Percentiles rank a stretch among this genome's conserved stretches.
Conservation (phyloP, 2,797 vertebrate species). For the Tolypeutes matacus region DNA sequence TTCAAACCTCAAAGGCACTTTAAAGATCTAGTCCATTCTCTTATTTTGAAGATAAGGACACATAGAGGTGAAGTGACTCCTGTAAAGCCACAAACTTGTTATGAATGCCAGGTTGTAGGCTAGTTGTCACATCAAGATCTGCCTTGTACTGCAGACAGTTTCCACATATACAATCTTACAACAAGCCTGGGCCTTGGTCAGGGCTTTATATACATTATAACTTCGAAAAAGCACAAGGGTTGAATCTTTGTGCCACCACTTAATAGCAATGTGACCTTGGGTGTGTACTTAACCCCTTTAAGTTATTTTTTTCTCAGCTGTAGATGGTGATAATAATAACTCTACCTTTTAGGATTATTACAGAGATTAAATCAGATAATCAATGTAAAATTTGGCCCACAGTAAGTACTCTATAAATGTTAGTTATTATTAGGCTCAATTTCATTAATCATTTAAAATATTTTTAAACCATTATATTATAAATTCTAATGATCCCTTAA, state of each 20-base stretch:
- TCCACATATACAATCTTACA: not conserved
- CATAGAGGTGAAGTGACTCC: not conserved
- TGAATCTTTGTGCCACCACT: not conserved
- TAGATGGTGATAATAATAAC: not conserved
- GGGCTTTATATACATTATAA: not conserved
- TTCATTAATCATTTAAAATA: not conserved
- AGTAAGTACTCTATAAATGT: not conserved
- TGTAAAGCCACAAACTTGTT: not conserved
- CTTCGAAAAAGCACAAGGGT: not conserved
- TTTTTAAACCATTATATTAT: not conserved
- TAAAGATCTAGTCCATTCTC: not conserved
- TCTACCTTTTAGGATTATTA: not conserved
- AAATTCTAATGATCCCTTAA: not conserved
- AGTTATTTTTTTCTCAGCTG: not conserved
- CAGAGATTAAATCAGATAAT: not conserved
- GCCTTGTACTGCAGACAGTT: rapidly evolving
- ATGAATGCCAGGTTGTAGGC: too few species aligned
- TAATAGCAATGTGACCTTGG: not conserved
- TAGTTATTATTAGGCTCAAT: not conserved
- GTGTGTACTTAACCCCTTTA: not conserved
- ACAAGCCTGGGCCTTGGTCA: not conserved
- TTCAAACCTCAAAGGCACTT: not conserved
- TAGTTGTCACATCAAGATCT: not conserved
- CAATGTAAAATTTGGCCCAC: not conserved
- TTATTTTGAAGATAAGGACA: not conserved